phyloP scores from a whole-genome alignment of 2,888 invertebrate genomes.

The Chironomus tentans region DNA sequence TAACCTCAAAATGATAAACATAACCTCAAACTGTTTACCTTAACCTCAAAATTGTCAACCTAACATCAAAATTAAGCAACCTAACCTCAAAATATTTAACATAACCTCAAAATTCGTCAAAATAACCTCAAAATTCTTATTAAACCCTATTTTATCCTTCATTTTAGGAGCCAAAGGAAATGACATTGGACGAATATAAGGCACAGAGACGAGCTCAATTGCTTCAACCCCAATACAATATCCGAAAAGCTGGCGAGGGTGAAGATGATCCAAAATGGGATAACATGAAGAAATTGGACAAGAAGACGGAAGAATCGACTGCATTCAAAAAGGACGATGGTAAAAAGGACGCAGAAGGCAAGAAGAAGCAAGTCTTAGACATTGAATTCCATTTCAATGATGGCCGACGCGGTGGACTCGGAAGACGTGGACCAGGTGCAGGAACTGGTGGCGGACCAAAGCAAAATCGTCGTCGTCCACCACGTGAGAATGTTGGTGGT shows the following conservation, averaged over 20 bases:
- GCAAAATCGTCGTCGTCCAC: slow-evolving; percentile 31
- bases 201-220: slow-evolving; percentile 65
- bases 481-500: slow-evolving; percentile 34
- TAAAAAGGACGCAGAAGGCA: slow-evolving; percentile 42
- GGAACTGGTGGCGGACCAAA: slow-evolving; percentile 42
- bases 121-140: background rate
- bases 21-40: too few relatives aligned
- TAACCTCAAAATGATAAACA: background rate
- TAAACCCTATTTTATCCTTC: too few relatives aligned
- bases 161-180: slow-evolving; percentile 64
- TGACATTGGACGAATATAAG: slow-evolving; percentile 93
- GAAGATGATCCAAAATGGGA: slow-evolving; percentile 85
- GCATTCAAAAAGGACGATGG: slow-evolving; percentile 38
- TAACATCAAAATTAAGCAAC: too few relatives aligned
- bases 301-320: slow-evolving; percentile 54
- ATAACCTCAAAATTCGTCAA: too few relatives aligned
- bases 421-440: slow-evolving; percentile 54
- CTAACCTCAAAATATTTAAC: too few relatives aligned
- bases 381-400: slow-evolving; percentile 85
- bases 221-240: slow-evolving; percentile 77
- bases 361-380: slow-evolving; percentile 75
- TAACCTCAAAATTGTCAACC: background rate
- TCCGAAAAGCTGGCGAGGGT: slow-evolving; percentile 90
- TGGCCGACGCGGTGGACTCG: slow-evolving; percentile 60
- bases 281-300: slow-evolving; percentile 73